Evolutionary conservation across 2,888 invertebrate species (phyloP).

Genomic region (Vandiemenella viatica): DNA sequence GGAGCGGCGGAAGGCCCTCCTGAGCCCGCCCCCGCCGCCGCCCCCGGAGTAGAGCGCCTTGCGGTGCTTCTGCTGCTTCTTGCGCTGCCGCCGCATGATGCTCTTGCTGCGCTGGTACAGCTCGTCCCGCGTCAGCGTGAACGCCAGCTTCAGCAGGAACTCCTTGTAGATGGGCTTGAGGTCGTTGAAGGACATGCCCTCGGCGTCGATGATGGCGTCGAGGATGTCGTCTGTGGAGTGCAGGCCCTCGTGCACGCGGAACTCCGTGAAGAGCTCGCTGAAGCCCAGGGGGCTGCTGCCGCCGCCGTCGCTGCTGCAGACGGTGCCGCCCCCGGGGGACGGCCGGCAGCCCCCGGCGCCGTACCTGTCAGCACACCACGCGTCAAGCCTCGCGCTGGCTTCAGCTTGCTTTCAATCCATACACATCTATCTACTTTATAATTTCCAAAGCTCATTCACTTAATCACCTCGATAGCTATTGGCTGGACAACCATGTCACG

Average conservation of each 20-base stretch:
- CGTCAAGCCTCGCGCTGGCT: too few relatives aligned
- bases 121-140: slow-evolving; percentile 83
- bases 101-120: slow-evolving; percentile 77
- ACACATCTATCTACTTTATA: too few relatives aligned
- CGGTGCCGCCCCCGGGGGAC: neutral
- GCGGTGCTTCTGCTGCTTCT: slow-evolving; percentile 39
- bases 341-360: neutral
- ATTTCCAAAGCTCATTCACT: too few relatives aligned
- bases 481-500: too few relatives aligned
- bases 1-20: slow-evolving; percentile 47
- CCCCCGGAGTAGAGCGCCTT: slow-evolving; percentile 41
- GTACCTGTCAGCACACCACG: too few relatives aligned
- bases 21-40: slow-evolving; percentile 31
- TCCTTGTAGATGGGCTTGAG: slow-evolving; percentile 84
- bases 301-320: slow-evolving; percentile 22
- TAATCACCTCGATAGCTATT: too few relatives aligned
- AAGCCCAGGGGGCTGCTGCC: slow-evolving; percentile 72
- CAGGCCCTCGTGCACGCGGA: slow-evolving; percentile 72
- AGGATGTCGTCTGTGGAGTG: slow-evolving; percentile 78
- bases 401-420: too few relatives aligned
- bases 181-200: slow-evolving; percentile 87
- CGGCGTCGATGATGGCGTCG: slow-evolving; percentile 75
- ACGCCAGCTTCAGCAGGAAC: slow-evolving; percentile 69
- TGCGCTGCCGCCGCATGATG: slow-evolving; percentile 73
- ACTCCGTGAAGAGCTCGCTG: slow-evolving; percentile 75